These are phyloP conservation scores for Fregata magnificens DNA, from an alignment of 2,113 vertebrate species.

Conservation along the genomic window DNA sequence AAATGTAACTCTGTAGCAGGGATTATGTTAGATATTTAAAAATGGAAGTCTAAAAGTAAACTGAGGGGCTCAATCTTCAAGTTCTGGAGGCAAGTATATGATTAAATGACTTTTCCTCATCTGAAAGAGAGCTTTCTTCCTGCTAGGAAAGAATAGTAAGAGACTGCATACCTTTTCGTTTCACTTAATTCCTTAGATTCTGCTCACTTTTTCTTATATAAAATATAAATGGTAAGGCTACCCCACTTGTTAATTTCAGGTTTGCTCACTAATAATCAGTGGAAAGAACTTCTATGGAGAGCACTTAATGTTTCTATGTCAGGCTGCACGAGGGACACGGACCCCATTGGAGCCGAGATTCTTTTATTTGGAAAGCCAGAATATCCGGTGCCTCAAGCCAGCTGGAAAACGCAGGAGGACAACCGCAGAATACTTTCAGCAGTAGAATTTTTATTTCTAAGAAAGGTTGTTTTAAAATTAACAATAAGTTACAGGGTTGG, in stretches of 20 bases:
- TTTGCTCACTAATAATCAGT: not conserved
- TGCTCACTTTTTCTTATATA: not conserved
- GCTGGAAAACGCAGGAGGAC: not conserved
- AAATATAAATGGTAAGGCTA: not conserved
- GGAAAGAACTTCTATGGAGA: not conserved
- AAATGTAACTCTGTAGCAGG: not conserved
- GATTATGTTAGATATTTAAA: not conserved
- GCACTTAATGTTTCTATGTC: not conserved
- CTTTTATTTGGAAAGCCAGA: not conserved
- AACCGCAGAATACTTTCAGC: not conserved
- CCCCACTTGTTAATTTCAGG: not conserved
- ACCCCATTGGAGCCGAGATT: accelerated
- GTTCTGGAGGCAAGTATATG: not conserved
- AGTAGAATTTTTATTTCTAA: not conserved
- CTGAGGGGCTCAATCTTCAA: not conserved
- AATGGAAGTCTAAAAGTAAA: not conserved
- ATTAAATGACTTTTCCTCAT: not conserved
- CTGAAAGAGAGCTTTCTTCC: not conserved
- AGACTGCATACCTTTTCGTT: not conserved
- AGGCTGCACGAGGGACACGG: not conserved
- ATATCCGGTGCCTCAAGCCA: not conserved
- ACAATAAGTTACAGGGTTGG: not conserved
- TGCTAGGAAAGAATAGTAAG: not conserved
- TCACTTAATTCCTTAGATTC: not conserved
- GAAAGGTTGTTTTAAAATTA: not conserved